A percentile compares a stretch with the other conserved stretches of the same genome.
phyloP scores from a whole-genome alignment of 2,797 vertebrate genomes.

The Champsocephalus gunnari region DNA sequence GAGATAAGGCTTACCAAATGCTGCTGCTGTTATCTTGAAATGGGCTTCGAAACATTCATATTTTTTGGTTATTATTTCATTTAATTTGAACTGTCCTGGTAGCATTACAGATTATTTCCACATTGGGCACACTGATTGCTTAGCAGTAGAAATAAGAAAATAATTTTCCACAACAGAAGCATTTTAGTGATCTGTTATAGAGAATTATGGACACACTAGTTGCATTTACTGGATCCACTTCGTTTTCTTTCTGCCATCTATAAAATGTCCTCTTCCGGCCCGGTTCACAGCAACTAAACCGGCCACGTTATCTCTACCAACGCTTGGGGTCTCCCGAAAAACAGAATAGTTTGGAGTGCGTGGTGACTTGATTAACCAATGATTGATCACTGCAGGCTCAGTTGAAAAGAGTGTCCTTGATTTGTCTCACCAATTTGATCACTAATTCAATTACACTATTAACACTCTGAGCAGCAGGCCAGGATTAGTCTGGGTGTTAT shows the following conservation, averaged over 20 bases:
- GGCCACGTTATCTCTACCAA: conserved; percentile 3
- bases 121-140: background rate
- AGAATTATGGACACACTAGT: background rate
- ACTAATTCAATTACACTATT: conserved; percentile 79
- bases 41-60: conserved; percentile 19
- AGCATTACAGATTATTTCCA: background rate
- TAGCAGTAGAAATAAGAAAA: background rate
- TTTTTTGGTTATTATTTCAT: background rate
- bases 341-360: conserved; percentile 40
- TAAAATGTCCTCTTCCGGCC: conserved; percentile 5
- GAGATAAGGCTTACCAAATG: conserved; percentile 54
- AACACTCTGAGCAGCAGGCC: conserved; percentile 69
- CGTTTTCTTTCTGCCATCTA: background rate
- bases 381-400: conserved; percentile 55
- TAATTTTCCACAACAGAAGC: background rate
- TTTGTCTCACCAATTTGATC: conserved; percentile 67
- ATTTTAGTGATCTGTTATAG: background rate
- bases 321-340: conserved; percentile 8
- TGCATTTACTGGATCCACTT: background rate
- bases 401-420: conserved; percentile 63
- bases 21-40: conserved; percentile 47
- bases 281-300: conserved; percentile 16
- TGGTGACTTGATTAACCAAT: conserved; percentile 39
- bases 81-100: conserved; percentile 15
- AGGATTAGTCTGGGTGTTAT: conserved; percentile 76